A percentile compares a stretch with the other conserved stretches of the same genome.
Conservation (phyloP, 23 tunicate species). For the Diplosoma virens region DNA sequence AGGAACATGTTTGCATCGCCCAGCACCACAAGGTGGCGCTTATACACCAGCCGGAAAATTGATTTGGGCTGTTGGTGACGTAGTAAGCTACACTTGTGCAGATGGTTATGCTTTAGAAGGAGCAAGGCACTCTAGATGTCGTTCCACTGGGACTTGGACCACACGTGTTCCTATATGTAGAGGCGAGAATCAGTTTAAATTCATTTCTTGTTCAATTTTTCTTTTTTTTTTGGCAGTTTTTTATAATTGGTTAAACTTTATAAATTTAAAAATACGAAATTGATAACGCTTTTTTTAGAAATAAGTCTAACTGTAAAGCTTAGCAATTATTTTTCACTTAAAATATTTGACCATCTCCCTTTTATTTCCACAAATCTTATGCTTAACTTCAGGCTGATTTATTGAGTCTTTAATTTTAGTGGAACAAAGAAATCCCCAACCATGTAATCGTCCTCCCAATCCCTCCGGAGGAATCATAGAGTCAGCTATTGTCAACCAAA, state of each 20-base stretch:
- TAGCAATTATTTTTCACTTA: neutral
- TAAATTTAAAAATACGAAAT: no score
- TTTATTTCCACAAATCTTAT: neutral
- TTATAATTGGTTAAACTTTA: no score
- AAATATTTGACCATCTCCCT: no score
- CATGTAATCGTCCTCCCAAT: neutral
- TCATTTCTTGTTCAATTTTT: no score
- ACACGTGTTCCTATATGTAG: neutral
- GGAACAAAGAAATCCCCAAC: neutral
- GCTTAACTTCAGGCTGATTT: neutral
- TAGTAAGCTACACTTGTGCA: neutral
- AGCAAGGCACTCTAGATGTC: neutral
- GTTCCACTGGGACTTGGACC: neutral
- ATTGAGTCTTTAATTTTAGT: neutral
- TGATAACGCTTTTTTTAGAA: no score
- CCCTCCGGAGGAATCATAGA: neutral
- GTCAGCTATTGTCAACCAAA: neutral
- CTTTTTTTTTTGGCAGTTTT: no score
- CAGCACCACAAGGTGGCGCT: neutral
- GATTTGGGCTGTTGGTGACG: neutral
- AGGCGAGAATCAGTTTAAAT: no score
- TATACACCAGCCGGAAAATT: neutral
- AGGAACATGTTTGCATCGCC: slow-evolving; percentile 5
- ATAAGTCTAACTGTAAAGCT: no score
- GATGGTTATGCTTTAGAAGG: neutral